Conservation (phyloP, 2,888 invertebrate species). For the Amaurobius ferox region DNA sequence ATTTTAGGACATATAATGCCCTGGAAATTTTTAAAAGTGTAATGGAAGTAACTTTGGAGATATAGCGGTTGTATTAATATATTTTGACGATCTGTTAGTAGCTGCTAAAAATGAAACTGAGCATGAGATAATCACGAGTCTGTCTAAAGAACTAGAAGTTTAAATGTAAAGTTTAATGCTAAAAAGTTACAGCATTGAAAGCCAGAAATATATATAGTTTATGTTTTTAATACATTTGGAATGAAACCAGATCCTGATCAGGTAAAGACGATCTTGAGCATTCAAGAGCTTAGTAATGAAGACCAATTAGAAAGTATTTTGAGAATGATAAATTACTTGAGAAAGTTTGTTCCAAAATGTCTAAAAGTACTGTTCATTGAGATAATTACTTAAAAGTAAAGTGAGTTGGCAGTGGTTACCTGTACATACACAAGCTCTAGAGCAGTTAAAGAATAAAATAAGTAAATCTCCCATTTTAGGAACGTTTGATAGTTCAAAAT, state of each 20-base stretch:
- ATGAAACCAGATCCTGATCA: slow-evolving; percentile 21
- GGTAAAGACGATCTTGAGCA: neutral
- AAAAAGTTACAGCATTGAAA: neutral
- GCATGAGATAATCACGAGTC: neutral
- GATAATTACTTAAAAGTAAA: slow-evolving; percentile 17
- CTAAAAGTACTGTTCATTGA: slow-evolving; percentile 9
- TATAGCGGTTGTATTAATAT: neutral
- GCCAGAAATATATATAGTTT: neutral
- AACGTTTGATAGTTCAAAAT: too few relatives aligned
- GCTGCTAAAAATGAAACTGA: neutral
- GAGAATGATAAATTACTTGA: slow-evolving; percentile 22
- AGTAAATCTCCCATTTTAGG: neutral
- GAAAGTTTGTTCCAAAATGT: neutral
- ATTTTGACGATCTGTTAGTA: too few relatives aligned
- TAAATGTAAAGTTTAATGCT: neutral
- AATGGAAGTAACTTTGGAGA: slow-evolving; percentile 18
- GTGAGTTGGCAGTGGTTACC: slow-evolving; percentile 1
- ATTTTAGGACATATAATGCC: neutral
- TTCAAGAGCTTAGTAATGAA: neutral
- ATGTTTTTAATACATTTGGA: slow-evolving; percentile 9
- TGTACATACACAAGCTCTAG: neutral
- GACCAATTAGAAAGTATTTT: neutral
- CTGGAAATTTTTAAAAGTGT: slow-evolving; percentile 32
- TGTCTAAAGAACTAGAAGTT: slow-evolving; percentile 10
- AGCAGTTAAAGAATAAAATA: neutral